Percentiles rank a stretch among this genome's conserved stretches.
These are phyloP conservation scores for Pantherophis guttatus DNA, from an alignment of 2,113 vertebrate species.

Conservation along the genomic window DNA sequence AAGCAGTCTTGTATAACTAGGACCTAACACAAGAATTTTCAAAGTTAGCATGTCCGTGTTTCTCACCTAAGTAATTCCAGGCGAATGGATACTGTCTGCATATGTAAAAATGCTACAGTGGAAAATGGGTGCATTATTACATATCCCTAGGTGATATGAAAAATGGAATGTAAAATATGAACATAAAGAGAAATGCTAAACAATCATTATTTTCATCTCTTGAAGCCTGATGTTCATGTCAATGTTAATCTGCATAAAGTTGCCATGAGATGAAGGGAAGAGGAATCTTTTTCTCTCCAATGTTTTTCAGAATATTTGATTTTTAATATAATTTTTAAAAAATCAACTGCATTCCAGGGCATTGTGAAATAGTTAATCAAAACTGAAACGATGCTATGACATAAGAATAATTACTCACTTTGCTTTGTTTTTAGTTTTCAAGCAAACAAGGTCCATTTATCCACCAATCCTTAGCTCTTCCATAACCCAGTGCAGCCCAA, in stretches of 20 bases:
- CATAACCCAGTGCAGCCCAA: neutral
- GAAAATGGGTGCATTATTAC: neutral
- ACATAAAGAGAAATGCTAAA: neutral
- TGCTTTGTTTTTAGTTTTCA: neutral
- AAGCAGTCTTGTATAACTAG: neutral
- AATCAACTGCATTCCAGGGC: neutral
- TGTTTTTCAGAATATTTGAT: neutral
- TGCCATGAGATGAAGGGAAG: neutral
- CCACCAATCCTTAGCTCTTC: neutral
- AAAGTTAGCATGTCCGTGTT: neutral
- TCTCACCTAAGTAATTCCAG: neutral
- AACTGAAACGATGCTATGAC: neutral
- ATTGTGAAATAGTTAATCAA: neutral
- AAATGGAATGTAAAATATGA: neutral
- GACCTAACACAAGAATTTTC: neutral
- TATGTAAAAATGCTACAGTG: neutral
- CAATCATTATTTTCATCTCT: neutral
- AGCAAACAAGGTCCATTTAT: neutral
- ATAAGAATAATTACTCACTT: neutral
- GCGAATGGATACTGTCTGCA: neutral
- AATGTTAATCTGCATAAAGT: neutral
- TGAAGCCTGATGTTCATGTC: neutral
- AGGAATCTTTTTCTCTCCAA: neutral
- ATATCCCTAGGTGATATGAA: neutral
- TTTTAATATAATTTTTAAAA: neutral